Percentiles rank a stretch among this genome's conserved stretches.
Evolutionary conservation across 1,140 invertebrate species (phyloP).

Genomic region (Copidosoma floridanum): DNA sequence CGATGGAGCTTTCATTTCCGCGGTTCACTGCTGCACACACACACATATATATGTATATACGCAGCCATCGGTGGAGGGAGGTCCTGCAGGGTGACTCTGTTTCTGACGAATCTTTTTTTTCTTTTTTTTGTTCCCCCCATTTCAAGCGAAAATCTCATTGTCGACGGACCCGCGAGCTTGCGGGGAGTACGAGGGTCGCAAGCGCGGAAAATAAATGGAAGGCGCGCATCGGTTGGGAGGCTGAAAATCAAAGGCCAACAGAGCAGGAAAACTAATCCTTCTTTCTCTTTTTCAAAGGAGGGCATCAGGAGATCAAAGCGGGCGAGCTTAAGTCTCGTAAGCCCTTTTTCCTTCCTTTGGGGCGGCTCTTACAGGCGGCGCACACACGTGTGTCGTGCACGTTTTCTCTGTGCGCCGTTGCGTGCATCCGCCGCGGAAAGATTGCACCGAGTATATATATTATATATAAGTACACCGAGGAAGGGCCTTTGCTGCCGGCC

Average conservation of each 20-base stretch:
- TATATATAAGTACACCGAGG: too few species aligned
- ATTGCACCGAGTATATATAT: too few species aligned
- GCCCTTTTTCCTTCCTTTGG: too few species aligned
- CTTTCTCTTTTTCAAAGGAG: constrained; percentile 8
- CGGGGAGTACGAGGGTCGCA: too few species aligned
- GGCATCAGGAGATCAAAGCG: constrained; percentile 12
- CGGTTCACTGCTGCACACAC: background rate
- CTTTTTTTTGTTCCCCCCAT: too few species aligned
- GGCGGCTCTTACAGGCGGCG: background rate
- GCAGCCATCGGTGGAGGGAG: background rate
- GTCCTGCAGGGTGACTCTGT: too few species aligned
- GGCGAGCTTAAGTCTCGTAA: background rate
- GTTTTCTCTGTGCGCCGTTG: background rate
- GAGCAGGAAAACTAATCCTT: constrained; percentile 23
- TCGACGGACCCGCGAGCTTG: too few species aligned
- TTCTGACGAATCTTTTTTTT: too few species aligned
- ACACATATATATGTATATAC: background rate
- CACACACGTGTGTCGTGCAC: background rate
- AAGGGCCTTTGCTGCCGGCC: too few species aligned
- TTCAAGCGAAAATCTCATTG: too few species aligned
- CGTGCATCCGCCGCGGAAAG: background rate
- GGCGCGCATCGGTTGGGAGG: too few species aligned
- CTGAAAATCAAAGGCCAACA: constrained; percentile 20
- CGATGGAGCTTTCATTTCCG: constrained; percentile 23
- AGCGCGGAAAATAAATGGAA: background rate